Conservation (phyloP, 53 echinoderm and acorn worm genomes). For the Holothuria scabra region DNA sequence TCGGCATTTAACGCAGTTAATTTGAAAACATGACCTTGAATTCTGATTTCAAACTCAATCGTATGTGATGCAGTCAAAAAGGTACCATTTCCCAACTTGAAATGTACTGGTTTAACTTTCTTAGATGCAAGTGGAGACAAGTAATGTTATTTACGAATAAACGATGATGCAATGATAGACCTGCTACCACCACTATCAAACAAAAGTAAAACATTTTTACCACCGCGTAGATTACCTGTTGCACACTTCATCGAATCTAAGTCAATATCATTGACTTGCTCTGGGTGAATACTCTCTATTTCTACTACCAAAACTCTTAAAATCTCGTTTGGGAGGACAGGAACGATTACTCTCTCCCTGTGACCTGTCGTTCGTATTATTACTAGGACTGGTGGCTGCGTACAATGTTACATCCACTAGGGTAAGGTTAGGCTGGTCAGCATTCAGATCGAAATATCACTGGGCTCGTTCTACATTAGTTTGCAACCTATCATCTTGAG, state of each 20-base stretch:
- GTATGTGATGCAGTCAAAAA: too few relatives aligned
- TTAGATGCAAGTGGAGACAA: background rate
- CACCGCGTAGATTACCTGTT: too few relatives aligned
- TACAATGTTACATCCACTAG: background rate
- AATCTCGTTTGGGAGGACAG: too few relatives aligned
- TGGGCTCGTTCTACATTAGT: background rate
- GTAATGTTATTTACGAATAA: conserved; percentile 10
- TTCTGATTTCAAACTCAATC: too few relatives aligned
- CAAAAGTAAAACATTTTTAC: background rate
- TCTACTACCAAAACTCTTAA: background rate
- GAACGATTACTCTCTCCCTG: background rate
- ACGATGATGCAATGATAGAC: background rate
- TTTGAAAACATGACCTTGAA: too few relatives aligned
- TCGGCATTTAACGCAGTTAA: too few relatives aligned
- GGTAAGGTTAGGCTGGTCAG: background rate
- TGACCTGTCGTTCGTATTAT: background rate
- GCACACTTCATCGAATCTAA: too few relatives aligned
- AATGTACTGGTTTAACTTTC: too few relatives aligned
- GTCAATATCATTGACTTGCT: background rate
- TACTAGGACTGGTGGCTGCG: background rate
- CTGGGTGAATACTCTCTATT: background rate
- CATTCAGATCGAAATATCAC: too few relatives aligned
- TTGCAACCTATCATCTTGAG: too few relatives aligned
- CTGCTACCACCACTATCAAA: background rate
- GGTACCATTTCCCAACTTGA: too few relatives aligned